Conservation (phyloP, 2,113 vertebrate species). For the Ochotona curzoniae region DNA sequence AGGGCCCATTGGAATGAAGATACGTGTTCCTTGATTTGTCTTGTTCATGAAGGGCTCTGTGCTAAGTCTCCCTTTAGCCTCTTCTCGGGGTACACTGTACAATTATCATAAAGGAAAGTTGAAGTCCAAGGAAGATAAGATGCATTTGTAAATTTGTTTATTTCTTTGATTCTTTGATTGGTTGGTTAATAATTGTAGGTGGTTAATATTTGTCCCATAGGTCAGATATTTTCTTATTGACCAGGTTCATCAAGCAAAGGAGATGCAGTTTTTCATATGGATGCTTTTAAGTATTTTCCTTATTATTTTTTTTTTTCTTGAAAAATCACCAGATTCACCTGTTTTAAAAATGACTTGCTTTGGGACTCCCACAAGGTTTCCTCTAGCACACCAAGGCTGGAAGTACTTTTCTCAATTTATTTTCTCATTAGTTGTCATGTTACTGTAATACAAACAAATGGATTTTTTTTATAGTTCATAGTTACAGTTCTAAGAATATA, state of each 20-base stretch:
- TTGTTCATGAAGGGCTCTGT: neutral
- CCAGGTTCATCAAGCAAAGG: neutral
- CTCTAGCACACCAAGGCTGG: no score
- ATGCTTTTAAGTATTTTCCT: no score
- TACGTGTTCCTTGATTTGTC: neutral
- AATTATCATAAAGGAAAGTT: neutral
- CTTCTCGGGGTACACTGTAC: neutral
- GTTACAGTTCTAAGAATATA: no score
- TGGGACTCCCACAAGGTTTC: no score
- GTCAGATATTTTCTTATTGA: slow-evolving; percentile 6
- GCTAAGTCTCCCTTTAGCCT: neutral
- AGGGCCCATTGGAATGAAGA: neutral
- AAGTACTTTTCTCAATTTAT: no score
- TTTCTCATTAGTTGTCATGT: no score
- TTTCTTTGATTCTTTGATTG: neutral
- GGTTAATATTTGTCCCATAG: neutral
- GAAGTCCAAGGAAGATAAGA: neutral
- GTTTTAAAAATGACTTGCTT: no score
- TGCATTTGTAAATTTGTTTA: neutral
- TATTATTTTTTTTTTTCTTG: no score
- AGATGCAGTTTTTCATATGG: neutral
- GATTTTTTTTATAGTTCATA: no score
- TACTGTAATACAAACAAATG: no score
- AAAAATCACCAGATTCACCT: no score
- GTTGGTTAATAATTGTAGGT: neutral